Conservation (phyloP, 2,113 vertebrate genomes). For the Albula goreensis region DNA sequence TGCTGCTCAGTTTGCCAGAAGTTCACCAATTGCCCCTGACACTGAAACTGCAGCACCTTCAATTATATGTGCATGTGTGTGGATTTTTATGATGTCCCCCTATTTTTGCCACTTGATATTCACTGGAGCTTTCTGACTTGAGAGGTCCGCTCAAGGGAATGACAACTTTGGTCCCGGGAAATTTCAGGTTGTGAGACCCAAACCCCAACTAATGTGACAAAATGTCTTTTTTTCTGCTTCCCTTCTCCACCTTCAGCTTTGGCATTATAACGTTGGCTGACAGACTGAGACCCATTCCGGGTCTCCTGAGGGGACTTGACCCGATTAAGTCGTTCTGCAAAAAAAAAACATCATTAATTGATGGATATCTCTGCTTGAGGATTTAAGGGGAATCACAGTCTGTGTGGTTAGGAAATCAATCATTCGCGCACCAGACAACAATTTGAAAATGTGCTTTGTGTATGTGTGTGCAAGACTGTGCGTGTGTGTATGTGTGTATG, state of each 20-base stretch:
- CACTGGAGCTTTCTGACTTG: too few species aligned
- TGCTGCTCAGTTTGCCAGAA: too few species aligned
- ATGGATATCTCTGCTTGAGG: background rate
- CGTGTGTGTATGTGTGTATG: background rate
- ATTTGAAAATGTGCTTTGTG: background rate
- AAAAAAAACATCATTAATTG: background rate
- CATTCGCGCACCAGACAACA: too few species aligned
- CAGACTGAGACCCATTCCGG: background rate
- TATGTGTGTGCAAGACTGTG: background rate
- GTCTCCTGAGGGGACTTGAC: background rate
- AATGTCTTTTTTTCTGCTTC: background rate
- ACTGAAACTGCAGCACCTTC: too few species aligned
- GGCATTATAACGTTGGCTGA: background rate
- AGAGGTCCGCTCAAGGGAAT: too few species aligned
- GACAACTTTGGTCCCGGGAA: too few species aligned
- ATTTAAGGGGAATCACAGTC: background rate
- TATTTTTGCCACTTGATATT: too few species aligned
- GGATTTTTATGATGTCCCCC: too few species aligned
- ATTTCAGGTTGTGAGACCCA: too few species aligned
- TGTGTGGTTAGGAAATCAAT: background rate
- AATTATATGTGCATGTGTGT: too few species aligned
- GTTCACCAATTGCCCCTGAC: too few species aligned
- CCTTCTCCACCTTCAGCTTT: background rate
- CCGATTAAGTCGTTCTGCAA: background rate
- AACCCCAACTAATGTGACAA: too few species aligned